Conservation (phyloP, 2,888 invertebrate genomes). For the Tanypteryx hageni region DNA sequence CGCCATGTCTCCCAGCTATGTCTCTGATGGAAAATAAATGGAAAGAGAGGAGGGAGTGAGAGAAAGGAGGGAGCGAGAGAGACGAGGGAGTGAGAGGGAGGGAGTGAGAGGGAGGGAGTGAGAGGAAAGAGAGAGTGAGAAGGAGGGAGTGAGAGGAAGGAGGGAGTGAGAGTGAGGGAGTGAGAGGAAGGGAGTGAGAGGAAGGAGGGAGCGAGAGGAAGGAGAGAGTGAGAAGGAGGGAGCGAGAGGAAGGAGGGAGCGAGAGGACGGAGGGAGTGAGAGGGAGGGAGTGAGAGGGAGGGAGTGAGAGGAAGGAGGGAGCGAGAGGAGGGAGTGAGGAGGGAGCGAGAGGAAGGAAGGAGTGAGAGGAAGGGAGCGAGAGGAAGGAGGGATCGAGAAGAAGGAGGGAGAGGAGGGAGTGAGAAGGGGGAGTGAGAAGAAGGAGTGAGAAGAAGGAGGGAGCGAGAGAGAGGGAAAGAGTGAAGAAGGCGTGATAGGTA, state of each 20-base stretch:
- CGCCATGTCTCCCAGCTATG: no score
- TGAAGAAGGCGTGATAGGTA: not conserved
- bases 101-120: no score
- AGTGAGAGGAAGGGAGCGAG: no score
- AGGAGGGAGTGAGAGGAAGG: no score
- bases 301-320: not conserved
- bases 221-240: constrained; percentile 12
- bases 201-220: no score
- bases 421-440: no score
- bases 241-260: not conserved
- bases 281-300: not conserved
- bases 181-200: not conserved
- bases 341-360: not conserved
- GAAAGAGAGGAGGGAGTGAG: not conserved
- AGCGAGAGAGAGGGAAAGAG: not conserved
- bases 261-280: not conserved
- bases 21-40: no score
- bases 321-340: not conserved
- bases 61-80: not conserved
- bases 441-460: not conserved
- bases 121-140: no score
- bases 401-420: no score
- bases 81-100: no score
- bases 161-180: no score
- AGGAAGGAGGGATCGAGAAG: no score